Base-by-base conservation (phyloP, 2,797 vertebrate genomes). In the Nannoperca obscura region DNA sequence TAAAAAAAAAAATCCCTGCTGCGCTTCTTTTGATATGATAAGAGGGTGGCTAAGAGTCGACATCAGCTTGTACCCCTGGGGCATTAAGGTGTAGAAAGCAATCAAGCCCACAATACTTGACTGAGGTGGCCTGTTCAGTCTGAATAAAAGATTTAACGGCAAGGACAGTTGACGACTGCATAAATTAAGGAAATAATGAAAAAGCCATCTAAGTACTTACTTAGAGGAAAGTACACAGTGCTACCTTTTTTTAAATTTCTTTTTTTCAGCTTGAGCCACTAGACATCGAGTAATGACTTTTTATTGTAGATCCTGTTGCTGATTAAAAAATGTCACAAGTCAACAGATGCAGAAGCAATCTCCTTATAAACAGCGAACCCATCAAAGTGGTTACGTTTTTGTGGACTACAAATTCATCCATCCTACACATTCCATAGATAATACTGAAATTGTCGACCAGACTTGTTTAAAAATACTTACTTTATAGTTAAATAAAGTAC, bases 11-110 rank as follows among this genome's bases (percentile, higher is more conserved):
- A 17, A 32, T 75, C 30, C 63, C 53, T 13, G 9, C 47, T 34
- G 22, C 46, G 60, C 58, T 76, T 75, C 71, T 81, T 82, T 74
- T 84, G 30, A 79, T 67, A 85, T 74, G 60, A 80, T 68, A 82
- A 85, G 69, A 77, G 61, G 49, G 61, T 62, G 71, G 24, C 46
- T 62, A 46, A 75, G 74, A 74, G 58, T 67, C 73, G 78, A 85
- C 78, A 66, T 74, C 36, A 40, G 64, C 38, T 27, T 71, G 40
- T 36, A 82, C 62, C 36, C 67, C 65, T 5, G 1, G 24, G 38
- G 32, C 40, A 60, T 47, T 63, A 57, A 79, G 63, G 55, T 76
- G 64, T 65, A 59, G 74, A 80, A 90, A 76, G 77, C 76, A 84
- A 85, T 88, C 81, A 86, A 70, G 49, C 36, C 60, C 20, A 47